A percentile compares a stretch with the other conserved stretches of the same genome.
Evolutionary conservation across 92 coral and sea anemone species (phyloP).

Genomic region (Palythoa grandiflora): DNA sequence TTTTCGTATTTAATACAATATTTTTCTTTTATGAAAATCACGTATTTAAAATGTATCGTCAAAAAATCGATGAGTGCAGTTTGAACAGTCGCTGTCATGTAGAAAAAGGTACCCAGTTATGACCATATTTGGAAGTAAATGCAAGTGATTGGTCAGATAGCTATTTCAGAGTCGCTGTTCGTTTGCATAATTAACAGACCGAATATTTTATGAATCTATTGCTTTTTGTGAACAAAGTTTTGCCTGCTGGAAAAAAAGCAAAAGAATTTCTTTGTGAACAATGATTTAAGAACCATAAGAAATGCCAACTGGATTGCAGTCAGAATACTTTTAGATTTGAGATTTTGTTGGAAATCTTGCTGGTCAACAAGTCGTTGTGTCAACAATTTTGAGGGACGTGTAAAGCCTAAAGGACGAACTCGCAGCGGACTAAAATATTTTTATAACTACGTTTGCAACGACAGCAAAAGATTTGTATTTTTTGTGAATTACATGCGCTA

Average conservation of each 20-base stretch:
- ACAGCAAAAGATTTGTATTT: no score
- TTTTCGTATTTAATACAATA: neutral
- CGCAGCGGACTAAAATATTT: no score
- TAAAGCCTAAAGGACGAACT: no score
- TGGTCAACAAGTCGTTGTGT: no score
- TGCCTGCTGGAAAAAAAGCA: neutral
- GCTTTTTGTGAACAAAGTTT: neutral
- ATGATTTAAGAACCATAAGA: neutral
- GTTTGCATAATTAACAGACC: constrained; percentile 21
- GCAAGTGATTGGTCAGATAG: constrained; percentile 41
- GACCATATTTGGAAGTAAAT: constrained; percentile 47
- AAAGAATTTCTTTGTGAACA: neutral
- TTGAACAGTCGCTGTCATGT: neutral
- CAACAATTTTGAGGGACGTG: no score
- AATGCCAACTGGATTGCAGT: no score
- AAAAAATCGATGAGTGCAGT: constrained; percentile 10
- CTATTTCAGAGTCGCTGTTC: neutral
- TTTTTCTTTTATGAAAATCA: neutral
- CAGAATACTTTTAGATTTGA: no score
- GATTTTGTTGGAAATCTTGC: no score
- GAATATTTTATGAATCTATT: neutral
- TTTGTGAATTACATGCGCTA: no score
- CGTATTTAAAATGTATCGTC: neutral
- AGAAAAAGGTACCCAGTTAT: constrained; percentile 6
- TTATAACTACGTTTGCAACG: no score